These are phyloP conservation scores for Nothura maculosa DNA, from an alignment of 2,797 vertebrate species.

Conservation along the genomic window DNA sequence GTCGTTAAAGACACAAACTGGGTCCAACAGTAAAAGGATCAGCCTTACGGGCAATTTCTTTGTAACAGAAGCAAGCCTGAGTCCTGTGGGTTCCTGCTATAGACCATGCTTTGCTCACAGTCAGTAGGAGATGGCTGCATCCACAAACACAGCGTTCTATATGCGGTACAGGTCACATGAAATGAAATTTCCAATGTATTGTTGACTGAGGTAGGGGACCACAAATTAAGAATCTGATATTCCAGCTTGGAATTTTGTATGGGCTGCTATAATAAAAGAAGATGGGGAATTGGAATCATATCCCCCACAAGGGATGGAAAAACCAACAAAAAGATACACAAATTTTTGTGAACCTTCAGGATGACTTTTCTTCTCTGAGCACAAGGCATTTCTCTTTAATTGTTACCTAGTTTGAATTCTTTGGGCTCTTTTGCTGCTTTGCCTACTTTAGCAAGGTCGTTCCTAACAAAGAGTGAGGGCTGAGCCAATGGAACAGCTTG, in stretches of 20 bases:
- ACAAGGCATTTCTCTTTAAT: not conserved
- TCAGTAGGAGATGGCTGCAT: not conserved
- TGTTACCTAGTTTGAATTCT: not conserved
- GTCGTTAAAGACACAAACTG: not conserved
- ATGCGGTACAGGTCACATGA: not conserved
- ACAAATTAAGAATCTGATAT: not conserved
- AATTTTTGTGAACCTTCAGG: accelerated
- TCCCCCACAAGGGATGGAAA: not conserved
- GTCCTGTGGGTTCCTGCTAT: not conserved
- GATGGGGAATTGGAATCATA: not conserved
- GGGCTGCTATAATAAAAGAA: not conserved
- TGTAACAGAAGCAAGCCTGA: not conserved
- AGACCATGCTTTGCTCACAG: not conserved
- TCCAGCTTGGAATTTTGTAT: not conserved
- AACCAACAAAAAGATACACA: not conserved
- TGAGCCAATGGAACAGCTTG: constrained; percentile 62
- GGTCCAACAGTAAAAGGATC: not conserved
- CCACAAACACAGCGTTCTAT: not conserved
- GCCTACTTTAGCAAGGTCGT: not conserved
- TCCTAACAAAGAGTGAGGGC: not conserved
- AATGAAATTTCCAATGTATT: not conserved
- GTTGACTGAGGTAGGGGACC: not conserved
- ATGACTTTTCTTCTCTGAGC: not conserved
- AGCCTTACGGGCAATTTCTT: not conserved
- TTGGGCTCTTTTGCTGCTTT: not conserved